Evolutionary conservation across 2,113 vertebrate genomes (phyloP), one percentile per base, ranked within the genome.

Genomic region (Hiodon tergisus): DNA sequence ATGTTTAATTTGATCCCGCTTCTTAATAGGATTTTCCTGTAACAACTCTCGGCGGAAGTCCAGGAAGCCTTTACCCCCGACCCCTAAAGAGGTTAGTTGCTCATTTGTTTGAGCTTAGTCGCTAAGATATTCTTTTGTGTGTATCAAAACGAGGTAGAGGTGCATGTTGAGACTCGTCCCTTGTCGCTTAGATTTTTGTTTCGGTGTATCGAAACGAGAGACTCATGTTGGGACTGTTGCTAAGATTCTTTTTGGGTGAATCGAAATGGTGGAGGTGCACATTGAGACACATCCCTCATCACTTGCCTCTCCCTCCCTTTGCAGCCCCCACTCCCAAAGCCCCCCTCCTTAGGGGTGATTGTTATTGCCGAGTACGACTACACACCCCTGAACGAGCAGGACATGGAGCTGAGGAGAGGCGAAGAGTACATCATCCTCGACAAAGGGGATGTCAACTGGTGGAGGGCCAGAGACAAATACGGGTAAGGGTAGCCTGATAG

Each of bases 301-400:
- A 31, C 31, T 31, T 31, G 31, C 31, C 31, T 59, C 9, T 59
- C 91, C 53, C 83, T 94, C 67, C 92, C 92, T 5, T 92, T 91
- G 0, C 87, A 94, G 81, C 88, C 86, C 6, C 69, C 69, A 6
- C 80, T 69, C 80, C 90, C 51, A 73, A 71, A 76, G 14, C 76
- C 72, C 5, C 76, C 67, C 17, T 83, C 84, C 0, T 85, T 90
- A 65, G 84, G 87, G 67, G 93, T 91, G 86, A 95, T 92, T 8
- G 96, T 98, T 17, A 90, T 95, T 63, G 97, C 97, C n/a, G 91
- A 98, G 83, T 98, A 99, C 71, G 86, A 90, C 70, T 98, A 96
- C 72, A 71, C 78, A 58, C 93, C 94, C 0, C 88, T 93, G 90
- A 93, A 92, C 0, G 77, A 85, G 0, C 93, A 94, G 71, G 97